Base-by-base conservation (phyloP, 2,113 vertebrate species). In the Setophaga coronata region DNA sequence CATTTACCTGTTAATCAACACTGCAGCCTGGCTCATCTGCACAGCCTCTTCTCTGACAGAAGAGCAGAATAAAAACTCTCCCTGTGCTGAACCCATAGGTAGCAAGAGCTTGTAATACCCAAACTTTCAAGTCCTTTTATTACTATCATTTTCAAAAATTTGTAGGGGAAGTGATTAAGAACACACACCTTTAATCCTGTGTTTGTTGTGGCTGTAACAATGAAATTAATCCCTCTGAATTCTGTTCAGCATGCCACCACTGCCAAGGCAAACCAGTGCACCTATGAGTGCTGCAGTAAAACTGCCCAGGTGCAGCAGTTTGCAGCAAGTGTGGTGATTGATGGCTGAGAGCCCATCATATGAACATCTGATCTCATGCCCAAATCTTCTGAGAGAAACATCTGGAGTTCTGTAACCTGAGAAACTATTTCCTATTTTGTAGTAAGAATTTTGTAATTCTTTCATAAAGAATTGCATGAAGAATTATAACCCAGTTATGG, bases 11-110 rank as follows among this genome's bases (percentile, higher is more conserved):
- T 51, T 57, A 69, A 70, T 20, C 26, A 51, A 5, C 18, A 8
- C 10, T 0, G 1, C 1, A 4, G 38, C 21, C 19, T 6, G 11
- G 25, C 8, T 79, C 7, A 45, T 14, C 43, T 62, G 25, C 19
- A 66, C 29, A 74, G 31, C 4, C 5, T 8, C 15, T 64, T 50
- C 48, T 76, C 25, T 57, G 21, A 28, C 10, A 57, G 29, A 71
- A 51, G 12, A 47, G 15, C 15, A 79, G 50, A 61, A 65, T 69
- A 54, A 83, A 67, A 80, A 34, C 2, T 43, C 13, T 54, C 3
- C 9, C 31, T 47, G 1, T 64, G 12, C 18, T 65, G 50, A 72
- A 43, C 4, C 1, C 8, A 11, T 28, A 3, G 12, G 9, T 25
- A 57, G 12, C 16, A 77, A 73, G 8, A 61, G 3, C 8, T 73